Evolutionary conservation across 2,888 invertebrate species (phyloP).

Genomic region (Torymus aiolomorphi): DNA sequence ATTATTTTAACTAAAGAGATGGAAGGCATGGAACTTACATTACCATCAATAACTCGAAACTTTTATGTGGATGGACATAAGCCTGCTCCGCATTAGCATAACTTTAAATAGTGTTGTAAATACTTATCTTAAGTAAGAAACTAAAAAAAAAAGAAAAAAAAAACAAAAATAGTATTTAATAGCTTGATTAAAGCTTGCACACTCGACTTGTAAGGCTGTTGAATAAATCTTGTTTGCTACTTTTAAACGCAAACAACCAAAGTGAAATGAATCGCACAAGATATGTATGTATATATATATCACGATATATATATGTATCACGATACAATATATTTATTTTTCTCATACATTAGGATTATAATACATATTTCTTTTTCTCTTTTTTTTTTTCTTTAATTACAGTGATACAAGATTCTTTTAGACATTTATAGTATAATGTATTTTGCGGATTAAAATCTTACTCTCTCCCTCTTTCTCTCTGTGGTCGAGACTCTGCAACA

Average conservation of each 20-base stretch:
- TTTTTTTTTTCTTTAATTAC: conserved; percentile 67
- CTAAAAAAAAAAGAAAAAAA: not conserved
- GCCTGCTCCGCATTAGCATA: conserved; percentile 90
- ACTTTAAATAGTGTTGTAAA: conserved; percentile 28
- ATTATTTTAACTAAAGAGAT: conserved; percentile 90
- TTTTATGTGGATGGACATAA: conserved; percentile 99
- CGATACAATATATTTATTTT: conserved; percentile 72
- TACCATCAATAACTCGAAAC: conserved; percentile 94
- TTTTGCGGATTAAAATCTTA: conserved; percentile 68
- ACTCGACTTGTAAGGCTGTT: conserved; percentile 12
- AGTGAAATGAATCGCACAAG: conserved; percentile 5
- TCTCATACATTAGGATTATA: conserved; percentile 70
- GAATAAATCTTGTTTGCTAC: not conserved
- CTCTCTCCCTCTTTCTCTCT: conserved; percentile 24
- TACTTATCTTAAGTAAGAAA: conserved; percentile 19
- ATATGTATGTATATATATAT: conserved; percentile 55
- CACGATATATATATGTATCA: conserved; percentile 66
- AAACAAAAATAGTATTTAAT: conserved; percentile 20
- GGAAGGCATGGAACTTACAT: conserved; percentile 88
- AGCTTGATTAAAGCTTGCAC: conserved; percentile 2
- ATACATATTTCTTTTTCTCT: conserved; percentile 65
- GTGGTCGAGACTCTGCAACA: conserved; percentile 62
- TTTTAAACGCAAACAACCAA: not conserved
- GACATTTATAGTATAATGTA: conserved; percentile 74
- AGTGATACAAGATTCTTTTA: conserved; percentile 71